These are phyloP conservation scores for Rhincodon typus DNA, from an alignment of 2,797 vertebrate genomes.

Conservation along the genomic window DNA sequence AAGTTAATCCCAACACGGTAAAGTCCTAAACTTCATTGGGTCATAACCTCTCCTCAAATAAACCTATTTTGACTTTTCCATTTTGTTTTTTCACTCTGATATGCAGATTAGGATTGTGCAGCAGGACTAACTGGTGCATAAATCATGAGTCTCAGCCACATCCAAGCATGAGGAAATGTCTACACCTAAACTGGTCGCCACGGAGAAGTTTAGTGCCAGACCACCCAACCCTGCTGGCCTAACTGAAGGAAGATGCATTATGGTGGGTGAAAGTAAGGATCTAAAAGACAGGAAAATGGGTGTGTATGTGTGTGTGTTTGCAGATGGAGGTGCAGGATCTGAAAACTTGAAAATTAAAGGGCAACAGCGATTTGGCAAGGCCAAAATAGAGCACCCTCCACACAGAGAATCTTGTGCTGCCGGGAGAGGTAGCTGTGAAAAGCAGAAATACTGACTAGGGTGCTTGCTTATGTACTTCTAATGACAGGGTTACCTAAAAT, in stretches of 20 bases:
- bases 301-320: too few relatives aligned
- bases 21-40: neutral
- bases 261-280: conserved; percentile 8
- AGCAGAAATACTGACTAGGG: neutral
- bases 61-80: neutral
- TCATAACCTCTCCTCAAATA: neutral
- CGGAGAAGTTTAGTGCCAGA: conserved; percentile 10
- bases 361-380: neutral
- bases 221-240: conserved; percentile 23
- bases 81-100: neutral
- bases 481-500: neutral
- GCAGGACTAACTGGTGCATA: neutral
- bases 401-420: neutral
- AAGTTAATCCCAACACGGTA: neutral
- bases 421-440: neutral
- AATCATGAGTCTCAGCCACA: neutral
- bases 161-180: conserved; percentile 14
- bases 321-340: neutral
- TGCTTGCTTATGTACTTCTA: neutral
- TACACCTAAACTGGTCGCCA: conserved; percentile 9
- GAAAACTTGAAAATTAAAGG: neutral
- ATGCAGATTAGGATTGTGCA: conserved; percentile 16
- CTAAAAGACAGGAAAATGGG: neutral
- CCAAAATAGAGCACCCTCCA: neutral
- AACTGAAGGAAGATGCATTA: neutral